These are phyloP conservation scores for Oedothorax gibbosus DNA, from an alignment of 1,140 invertebrate species.

Conservation along the genomic window DNA sequence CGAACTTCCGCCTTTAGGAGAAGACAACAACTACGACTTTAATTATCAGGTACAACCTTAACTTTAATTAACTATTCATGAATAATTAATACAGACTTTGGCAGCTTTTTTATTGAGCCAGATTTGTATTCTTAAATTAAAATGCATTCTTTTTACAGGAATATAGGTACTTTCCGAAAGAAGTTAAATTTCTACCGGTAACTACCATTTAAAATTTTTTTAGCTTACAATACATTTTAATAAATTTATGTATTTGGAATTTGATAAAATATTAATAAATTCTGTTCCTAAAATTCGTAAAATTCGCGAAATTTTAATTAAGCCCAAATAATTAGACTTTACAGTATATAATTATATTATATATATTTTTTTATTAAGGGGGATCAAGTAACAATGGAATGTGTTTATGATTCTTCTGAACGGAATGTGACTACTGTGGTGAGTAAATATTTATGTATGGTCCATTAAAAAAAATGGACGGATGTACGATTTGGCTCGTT, in stretches of 20 bases:
- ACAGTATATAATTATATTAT: background rate
- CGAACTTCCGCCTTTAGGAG: constrained; percentile 79
- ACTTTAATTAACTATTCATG: constrained; percentile 67
- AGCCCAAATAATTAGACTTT: no score
- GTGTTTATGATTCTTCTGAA: constrained; percentile 50
- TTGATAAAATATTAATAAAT: background rate
- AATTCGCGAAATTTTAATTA: no score
- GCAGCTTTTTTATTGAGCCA: no score
- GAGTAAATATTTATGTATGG: background rate
- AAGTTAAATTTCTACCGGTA: constrained; percentile 49
- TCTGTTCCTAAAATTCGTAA: no score
- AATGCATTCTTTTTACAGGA: constrained; percentile 71
- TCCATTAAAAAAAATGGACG: background rate
- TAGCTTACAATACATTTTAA: no score
- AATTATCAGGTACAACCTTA: constrained; percentile 74
- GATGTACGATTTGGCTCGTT: background rate
- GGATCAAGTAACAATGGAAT: constrained; percentile 58
- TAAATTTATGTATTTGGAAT: no score
- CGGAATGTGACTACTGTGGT: constrained; percentile 48
- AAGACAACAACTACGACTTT: constrained; percentile 81
- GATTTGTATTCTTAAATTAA: background rate
- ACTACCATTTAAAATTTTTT: background rate
- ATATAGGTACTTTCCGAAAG: constrained; percentile 38
- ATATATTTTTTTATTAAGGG: constrained; percentile 16
- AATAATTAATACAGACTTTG: no score